Evolutionary conservation across 2,113 vertebrate genomes (phyloP).

Genomic region (Gavialis gangeticus): DNA sequence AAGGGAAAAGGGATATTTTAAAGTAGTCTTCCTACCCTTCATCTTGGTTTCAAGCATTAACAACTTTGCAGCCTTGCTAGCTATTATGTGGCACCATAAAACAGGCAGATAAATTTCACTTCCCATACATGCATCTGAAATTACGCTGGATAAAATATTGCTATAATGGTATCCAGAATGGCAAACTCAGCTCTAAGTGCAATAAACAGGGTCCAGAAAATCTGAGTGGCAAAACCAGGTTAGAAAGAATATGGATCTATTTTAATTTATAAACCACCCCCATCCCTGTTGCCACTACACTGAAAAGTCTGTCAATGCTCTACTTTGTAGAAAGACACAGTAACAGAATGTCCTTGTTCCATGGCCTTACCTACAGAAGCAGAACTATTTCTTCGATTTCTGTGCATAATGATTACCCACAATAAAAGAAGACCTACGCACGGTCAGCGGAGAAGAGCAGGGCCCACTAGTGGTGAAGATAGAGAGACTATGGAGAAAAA

Average conservation of each 20-base stretch:
- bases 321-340: neutral
- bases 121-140: neutral
- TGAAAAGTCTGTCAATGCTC: neutral
- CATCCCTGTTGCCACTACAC: rapidly evolving
- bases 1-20: neutral
- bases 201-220: neutral
- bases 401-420: neutral
- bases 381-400: neutral
- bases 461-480: neutral
- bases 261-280: neutral
- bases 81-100: neutral
- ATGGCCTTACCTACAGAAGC: neutral
- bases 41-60: neutral
- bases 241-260: neutral
- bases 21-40: neutral
- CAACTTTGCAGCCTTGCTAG: neutral
- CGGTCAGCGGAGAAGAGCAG: rapidly evolving
- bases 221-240: neutral
- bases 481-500: neutral
- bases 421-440: rapidly evolving
- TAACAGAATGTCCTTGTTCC: neutral
- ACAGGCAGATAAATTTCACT: neutral
- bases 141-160: rapidly evolving
- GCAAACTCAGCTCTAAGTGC: neutral
- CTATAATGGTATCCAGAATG: rapidly evolving